These are phyloP conservation scores for Thera obeliscata DNA, from an alignment of 2,888 invertebrate genomes.

Conservation along the genomic window DNA sequence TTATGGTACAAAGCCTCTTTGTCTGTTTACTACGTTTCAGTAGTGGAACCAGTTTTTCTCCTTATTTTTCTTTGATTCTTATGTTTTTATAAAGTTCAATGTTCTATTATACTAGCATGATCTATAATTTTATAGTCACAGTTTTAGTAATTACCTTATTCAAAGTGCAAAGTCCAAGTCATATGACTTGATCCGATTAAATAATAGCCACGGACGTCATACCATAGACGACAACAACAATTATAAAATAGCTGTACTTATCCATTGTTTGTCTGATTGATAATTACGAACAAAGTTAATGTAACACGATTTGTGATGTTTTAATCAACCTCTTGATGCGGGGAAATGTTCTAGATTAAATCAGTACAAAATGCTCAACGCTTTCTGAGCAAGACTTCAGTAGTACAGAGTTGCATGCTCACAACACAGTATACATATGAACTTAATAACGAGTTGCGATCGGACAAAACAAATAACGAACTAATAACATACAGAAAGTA, in stretches of 20 bases:
- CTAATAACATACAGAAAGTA: no score
- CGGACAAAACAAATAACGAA: no score
- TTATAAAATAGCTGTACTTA: constrained; percentile 7
- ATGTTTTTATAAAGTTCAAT: no score
- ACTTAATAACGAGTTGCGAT: no score
- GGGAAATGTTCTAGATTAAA: constrained; percentile 28
- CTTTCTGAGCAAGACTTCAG: constrained; percentile 46
- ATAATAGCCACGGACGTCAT: background rate
- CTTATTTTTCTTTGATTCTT: no score
- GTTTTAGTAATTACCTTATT: background rate
- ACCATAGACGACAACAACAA: constrained; percentile 6
- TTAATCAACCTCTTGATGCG: constrained; percentile 7
- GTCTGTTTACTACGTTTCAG: no score
- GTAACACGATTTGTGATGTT: constrained; percentile 10
- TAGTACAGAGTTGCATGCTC: constrained; percentile 14
- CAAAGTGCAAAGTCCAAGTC: background rate
- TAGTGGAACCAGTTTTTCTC: no score
- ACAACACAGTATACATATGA: no score
- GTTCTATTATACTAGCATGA: no score
- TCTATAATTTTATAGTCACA: background rate
- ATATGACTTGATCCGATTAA: background rate
- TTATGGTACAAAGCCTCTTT: no score
- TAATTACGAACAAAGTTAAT: constrained; percentile 7
- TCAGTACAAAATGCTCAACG: constrained; percentile 42
- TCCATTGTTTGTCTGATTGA: constrained; percentile 17